These are phyloP conservation scores for Hemiscyllium ocellatum DNA, from an alignment of 2,113 vertebrate species.

Conservation along the genomic window DNA sequence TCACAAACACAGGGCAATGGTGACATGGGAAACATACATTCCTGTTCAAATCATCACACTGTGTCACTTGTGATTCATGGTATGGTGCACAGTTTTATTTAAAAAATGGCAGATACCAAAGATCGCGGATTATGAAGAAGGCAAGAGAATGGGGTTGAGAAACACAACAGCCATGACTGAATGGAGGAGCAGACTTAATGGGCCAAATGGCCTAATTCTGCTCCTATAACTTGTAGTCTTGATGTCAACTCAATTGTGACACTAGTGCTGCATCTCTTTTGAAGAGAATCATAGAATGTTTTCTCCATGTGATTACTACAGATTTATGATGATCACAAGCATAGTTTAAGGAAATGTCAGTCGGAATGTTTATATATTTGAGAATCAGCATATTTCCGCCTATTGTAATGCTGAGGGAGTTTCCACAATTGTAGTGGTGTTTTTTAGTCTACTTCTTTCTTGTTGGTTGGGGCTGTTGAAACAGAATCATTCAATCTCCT, in stretches of 20 bases:
- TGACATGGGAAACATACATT: not conserved
- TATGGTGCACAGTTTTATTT: not conserved
- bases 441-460: not conserved
- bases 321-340: not conserved
- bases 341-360: constrained; percentile 10
- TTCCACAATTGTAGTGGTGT: not conserved
- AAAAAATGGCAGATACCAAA: not conserved
- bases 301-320: not conserved
- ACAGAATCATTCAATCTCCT: constrained; percentile 6
- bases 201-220: too few species aligned
- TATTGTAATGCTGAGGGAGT: constrained; percentile 6
- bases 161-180: too few species aligned
- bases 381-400: constrained; percentile 14
- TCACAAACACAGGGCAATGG: not conserved
- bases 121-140: too few species aligned
- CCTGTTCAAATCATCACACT: not conserved
- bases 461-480: not conserved
- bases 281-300: not conserved
- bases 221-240: too few species aligned
- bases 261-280: not conserved
- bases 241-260: not conserved
- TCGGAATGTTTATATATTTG: not conserved
- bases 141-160: too few species aligned
- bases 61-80: not conserved
- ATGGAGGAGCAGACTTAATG: too few species aligned